Base-by-base conservation (phyloP, 1,140 invertebrate species). In the Yoshiicerus persimilis region DNA sequence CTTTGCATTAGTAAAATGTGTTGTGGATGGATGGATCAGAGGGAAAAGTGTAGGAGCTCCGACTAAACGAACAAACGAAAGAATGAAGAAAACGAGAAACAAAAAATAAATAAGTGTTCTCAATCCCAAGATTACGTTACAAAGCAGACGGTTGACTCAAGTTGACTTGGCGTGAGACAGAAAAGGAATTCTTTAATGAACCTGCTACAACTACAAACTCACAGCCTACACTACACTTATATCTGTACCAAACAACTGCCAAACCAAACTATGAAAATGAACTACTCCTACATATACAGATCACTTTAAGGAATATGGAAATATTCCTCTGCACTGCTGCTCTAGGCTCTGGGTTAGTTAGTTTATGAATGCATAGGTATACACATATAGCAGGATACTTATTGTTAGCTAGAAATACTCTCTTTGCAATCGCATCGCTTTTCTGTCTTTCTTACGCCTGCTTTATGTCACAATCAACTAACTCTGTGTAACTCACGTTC, bases 151-250 rank as follows among this genome's bases (percentile, higher is more conserved):
- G 75, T 80, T 80, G 75, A 80, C 75, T 80, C 75, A 80, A 80
- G 75, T 80, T 80, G 75, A 80, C 75, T 80, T 80, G 75, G 75
- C 75, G 75, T 80, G 75, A 80, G 75, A 80, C 83, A 84, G 83
- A 84, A 84, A 56, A 84, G 83, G 83, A 84, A 84, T 84, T 84
- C 83, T 84, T 84, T 84, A 84, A 84, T 84, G 83, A 84, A 84
- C 83, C 83, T 84, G 25, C 83, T 25, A 84, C 80, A 39, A 8
- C 13, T 39, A 39, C 38, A 11, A 11, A 39, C 47, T n/a, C 0
- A 2, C 47, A 56, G 47, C 47, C 47, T 56, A 56, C 47, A 56
- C 41, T 62, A 84, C 83, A 30, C 38, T 84, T 56, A 36, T 47
- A 36, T 80, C 32, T 36, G 25, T 80, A n/a, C n/a, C 64, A 8